phyloP scores from a whole-genome alignment of 2,113 vertebrate genomes.

The Sterna hirundo region DNA sequence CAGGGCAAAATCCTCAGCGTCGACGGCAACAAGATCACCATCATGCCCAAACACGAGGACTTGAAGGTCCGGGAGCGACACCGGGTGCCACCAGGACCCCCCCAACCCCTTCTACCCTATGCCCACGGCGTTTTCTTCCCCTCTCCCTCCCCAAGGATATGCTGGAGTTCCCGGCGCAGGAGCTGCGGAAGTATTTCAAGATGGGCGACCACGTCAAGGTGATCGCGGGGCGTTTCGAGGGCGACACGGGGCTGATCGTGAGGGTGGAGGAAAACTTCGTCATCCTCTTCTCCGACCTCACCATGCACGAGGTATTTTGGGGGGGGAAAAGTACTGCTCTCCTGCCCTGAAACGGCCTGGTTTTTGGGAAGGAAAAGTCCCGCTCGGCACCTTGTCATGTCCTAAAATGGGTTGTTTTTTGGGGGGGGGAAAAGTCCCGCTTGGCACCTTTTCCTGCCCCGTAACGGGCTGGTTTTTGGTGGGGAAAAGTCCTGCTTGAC shows the following conservation, averaged over 20 bases:
- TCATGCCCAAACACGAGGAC: conserved; percentile 96
- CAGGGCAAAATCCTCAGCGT: conserved; percentile 96
- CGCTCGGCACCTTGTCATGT: not conserved
- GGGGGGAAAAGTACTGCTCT: accelerated
- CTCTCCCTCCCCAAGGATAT: conserved; percentile 79
- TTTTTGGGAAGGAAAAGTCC: not conserved
- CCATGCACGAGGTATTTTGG: conserved; percentile 88
- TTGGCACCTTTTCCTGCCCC: too few species aligned
- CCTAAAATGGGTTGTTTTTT: not conserved
- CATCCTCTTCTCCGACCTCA: conserved; percentile 95
- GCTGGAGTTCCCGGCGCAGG: conserved; percentile 93
- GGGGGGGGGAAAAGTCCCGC: too few species aligned
- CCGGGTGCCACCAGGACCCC: too few species aligned
- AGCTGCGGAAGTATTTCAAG: conserved; percentile 92
- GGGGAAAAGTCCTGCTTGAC: too few species aligned
- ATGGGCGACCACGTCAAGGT: conserved; percentile 98
- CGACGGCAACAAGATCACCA: conserved; percentile 96
- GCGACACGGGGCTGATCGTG: conserved; percentile 93
- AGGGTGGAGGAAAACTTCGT: conserved; percentile 96
- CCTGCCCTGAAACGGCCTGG: not conserved
- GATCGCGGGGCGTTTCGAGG: conserved; percentile 91
- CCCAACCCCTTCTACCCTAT: accelerated
- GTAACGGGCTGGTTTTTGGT: too few species aligned
- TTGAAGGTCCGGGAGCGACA: conserved; percentile 79
- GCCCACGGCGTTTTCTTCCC: accelerated